Evolutionary conservation across 2,888 invertebrate genomes (phyloP).

Genomic region (Oeneis ivallda): DNA sequence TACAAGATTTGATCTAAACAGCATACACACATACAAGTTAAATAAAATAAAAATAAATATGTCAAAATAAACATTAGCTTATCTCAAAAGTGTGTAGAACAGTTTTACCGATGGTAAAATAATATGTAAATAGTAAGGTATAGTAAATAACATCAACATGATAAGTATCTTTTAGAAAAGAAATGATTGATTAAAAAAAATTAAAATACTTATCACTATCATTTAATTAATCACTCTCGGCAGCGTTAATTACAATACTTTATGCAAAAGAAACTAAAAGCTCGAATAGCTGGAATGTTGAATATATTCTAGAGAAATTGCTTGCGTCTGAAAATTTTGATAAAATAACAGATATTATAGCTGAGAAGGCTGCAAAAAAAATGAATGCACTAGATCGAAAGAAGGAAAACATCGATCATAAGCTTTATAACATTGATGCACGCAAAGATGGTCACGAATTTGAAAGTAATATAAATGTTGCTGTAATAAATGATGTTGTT

Average conservation of each 20-base stretch:
- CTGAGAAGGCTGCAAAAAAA: slow-evolving; percentile 8
- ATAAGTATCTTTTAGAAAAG: too few species aligned
- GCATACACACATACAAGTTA: too few species aligned
- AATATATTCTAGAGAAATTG: slow-evolving; percentile 6
- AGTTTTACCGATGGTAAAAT: too few species aligned
- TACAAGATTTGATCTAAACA: too few species aligned
- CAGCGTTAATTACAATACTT: background rate
- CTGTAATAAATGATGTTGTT: background rate
- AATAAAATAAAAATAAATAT: too few species aligned
- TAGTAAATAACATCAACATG: too few species aligned
- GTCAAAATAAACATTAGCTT: too few species aligned
- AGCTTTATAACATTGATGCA: background rate
- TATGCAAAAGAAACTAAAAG: background rate
- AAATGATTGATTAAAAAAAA: too few species aligned
- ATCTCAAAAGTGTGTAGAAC: too few species aligned
- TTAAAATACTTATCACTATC: too few species aligned
- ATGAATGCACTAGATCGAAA: background rate
- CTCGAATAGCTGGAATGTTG: background rate
- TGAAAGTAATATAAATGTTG: background rate
- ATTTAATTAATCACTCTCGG: background rate
- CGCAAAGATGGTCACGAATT: slow-evolving; percentile 1
- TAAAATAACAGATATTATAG: slow-evolving; percentile 10
- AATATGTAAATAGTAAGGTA: too few species aligned
- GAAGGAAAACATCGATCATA: background rate
- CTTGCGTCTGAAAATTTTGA: slow-evolving; percentile 9